Evolutionary conservation across 2,797 vertebrate genomes (phyloP).

Genomic region (Falco rusticolus): DNA sequence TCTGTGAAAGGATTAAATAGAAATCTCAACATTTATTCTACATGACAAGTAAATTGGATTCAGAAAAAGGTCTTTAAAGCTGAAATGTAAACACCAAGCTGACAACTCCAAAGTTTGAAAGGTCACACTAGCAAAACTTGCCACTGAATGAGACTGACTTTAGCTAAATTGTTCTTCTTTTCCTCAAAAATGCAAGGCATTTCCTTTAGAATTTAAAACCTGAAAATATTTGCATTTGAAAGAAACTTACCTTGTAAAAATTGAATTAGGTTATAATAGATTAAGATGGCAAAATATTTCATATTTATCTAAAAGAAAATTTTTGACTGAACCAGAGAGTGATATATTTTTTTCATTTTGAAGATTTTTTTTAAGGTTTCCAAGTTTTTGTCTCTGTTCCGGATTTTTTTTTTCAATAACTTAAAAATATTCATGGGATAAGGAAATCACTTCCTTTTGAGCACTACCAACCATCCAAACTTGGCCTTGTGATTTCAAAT

Average conservation of each 20-base stretch:
- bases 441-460: slow-evolving; percentile 16
- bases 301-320: neutral
- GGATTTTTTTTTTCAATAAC: neutral
- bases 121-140: neutral
- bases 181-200: neutral
- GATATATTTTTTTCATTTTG: neutral
- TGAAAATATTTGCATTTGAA: neutral
- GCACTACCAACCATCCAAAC: neutral
- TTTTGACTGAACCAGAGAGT: neutral
- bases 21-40: slow-evolving; percentile 52
- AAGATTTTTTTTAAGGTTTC: neutral
- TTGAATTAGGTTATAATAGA: neutral
- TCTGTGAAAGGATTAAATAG: slow-evolving; percentile 49
- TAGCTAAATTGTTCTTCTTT: neutral
- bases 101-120: slow-evolving; percentile 27
- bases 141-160: neutral
- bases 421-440: slow-evolving; percentile 4
- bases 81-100: slow-evolving; percentile 37
- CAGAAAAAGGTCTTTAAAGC: slow-evolving; percentile 54
- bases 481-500: slow-evolving; percentile 30
- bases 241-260: neutral
- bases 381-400: neutral
- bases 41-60: slow-evolving; percentile 59
- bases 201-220: neutral
- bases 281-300: no score